phyloP scores from a whole-genome alignment of 2,797 vertebrate species.

The Leuciscus waleckii region DNA sequence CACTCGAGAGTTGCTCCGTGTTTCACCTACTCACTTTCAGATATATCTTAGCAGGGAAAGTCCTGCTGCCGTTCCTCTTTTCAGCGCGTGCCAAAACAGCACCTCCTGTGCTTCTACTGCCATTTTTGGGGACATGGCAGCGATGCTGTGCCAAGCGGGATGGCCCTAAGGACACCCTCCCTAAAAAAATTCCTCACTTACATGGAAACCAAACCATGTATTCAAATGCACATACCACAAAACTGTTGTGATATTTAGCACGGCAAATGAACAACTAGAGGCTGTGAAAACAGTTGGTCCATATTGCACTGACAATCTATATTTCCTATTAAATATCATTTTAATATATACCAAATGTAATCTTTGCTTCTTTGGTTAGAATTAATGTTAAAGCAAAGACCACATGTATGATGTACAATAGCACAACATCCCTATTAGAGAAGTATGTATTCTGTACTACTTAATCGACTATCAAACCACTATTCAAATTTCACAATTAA shows the following conservation, averaged over 20 bases:
- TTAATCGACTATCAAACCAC: neutral
- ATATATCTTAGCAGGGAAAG: conserved; percentile 50
- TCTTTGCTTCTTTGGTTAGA: neutral
- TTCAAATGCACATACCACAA: conserved; percentile 5
- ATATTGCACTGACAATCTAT: neutral
- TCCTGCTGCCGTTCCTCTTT: conserved; percentile 56
- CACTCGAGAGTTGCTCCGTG: conserved; percentile 50
- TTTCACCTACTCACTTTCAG: conserved; percentile 45
- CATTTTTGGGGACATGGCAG: conserved; percentile 66
- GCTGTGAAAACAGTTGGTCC: neutral
- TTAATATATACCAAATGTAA: neutral
- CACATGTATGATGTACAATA: neutral
- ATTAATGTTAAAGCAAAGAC: neutral
- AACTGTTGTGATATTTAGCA: conserved; percentile 18
- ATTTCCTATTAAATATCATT: neutral
- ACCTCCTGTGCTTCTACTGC: conserved; percentile 66
- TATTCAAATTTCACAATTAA: neutral
- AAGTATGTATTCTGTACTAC: neutral
- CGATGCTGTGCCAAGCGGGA: conserved; percentile 68
- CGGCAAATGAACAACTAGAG: neutral
- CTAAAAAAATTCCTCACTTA: neutral
- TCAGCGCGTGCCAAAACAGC: conserved; percentile 67
- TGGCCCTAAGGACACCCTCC: conserved; percentile 47
- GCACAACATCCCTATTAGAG: neutral
- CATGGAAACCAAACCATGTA: neutral